Base-by-base conservation (phyloP, 2,888 invertebrate species). In the Drosophila koepferae region DNA sequence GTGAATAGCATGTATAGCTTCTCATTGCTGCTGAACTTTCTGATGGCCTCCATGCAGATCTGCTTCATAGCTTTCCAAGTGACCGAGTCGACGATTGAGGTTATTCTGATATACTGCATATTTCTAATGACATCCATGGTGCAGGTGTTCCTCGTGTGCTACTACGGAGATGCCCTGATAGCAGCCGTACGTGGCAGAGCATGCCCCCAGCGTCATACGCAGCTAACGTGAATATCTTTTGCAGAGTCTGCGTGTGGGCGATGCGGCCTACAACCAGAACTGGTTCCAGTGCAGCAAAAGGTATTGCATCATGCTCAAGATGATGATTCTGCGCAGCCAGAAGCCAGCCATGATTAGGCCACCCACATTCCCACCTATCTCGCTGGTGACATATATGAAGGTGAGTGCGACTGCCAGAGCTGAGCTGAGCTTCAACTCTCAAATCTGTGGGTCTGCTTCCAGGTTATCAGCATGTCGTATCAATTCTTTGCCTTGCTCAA, bases 31-130 rank as follows among this genome's bases (percentile, higher is more conserved):
- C 76, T 92, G 9, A 92, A 92, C 77, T 92, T 92, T 64, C 51
- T 92, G 20, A 82, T 89, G 62, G 90, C 92, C 12, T 92, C 92
- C 1, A 74, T 89, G 78, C 91, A 91, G 18, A 90, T 92, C 20
- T 92, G 92, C 43, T 90, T 92, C 56, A 91, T 91, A 23, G 92
- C 92, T 40, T 92, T 92, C 70, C 91, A 92, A 81, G 87, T 91
- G 46, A 92, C 90, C 10, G 87, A 91, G 40, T 89, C 87, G 6
- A 85, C 81, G 0, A 23, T 81, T 1, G 84, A 92, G 51, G 90
- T 90, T 2, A 81, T 92, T 12, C 67, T 90, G 0, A 91, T 91
- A 63, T 92, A 91, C 63, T 77, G 80, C 61, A 84, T 92, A 3
- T 91, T 92, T 54, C 63, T 92, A 4, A 74, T 87, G 67, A 85